Conservation (phyloP, 1,140 invertebrate species). For the Sycophila sp. region DNA sequence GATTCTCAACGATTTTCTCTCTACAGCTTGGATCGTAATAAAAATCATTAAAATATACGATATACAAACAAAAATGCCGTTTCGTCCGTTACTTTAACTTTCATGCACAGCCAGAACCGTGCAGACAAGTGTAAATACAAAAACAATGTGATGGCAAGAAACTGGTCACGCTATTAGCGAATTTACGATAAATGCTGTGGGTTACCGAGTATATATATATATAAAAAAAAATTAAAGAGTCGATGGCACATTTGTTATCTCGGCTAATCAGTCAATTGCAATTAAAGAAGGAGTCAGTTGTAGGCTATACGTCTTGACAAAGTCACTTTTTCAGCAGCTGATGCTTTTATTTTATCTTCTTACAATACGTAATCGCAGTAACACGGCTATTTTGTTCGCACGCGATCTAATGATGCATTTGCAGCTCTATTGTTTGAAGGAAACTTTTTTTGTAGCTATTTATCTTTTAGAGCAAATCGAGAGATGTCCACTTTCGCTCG, state of each 20-base stretch:
- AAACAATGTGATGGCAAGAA: slow-evolving; percentile 5
- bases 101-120: slow-evolving; percentile 36
- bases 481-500: neutral
- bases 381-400: slow-evolving; percentile 18
- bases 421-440: neutral
- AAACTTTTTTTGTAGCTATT: too few species aligned
- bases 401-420: slow-evolving; percentile 9
- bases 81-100: too few species aligned
- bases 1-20: too few species aligned
- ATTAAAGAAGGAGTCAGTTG: slow-evolving; percentile 47
- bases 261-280: too few species aligned
- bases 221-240: neutral
- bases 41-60: too few species aligned
- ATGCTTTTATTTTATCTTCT: slow-evolving; percentile 58
- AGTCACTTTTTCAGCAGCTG: slow-evolving; percentile 51
- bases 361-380: slow-evolving; percentile 52
- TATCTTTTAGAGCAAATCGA: neutral
- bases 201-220: neutral
- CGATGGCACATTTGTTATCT: too few species aligned
- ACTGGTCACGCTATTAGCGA: too few species aligned
- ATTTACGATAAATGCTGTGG: neutral
- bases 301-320: slow-evolving; percentile 48
- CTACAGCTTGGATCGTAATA: too few species aligned
- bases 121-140: slow-evolving; percentile 16
- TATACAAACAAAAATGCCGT: too few species aligned